phyloP scores from a whole-genome alignment of 2,113 vertebrate species.

The Limnothrissa miodon region DNA sequence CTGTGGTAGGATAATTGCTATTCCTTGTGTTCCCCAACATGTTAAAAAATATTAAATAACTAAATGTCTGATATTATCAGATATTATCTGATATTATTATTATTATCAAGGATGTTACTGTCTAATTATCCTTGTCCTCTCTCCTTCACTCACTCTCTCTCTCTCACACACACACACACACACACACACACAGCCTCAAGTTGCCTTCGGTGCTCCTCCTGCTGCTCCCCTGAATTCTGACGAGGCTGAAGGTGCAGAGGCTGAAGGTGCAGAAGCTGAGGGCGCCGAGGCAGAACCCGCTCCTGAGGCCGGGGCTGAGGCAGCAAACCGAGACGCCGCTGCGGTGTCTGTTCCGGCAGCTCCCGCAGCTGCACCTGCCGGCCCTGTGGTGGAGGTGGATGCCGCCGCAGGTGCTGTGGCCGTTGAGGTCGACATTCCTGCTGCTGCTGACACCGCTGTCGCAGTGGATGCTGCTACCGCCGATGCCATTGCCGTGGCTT shows the following conservation, averaged over 20 bases:
- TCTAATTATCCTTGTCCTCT: not conserved
- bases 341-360: slow-evolving; percentile 4
- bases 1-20: not conserved
- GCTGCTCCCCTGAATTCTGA: slow-evolving; percentile 64
- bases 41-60: not conserved
- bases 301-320: slow-evolving; percentile 35
- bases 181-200: not conserved
- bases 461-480: slow-evolving; percentile 18
- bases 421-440: not conserved
- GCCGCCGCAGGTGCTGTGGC: not conserved
- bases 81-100: no score
- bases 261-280: slow-evolving; percentile 44
- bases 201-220: slow-evolving; percentile 40
- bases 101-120: not conserved
- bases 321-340: slow-evolving; percentile 23
- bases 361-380: not conserved
- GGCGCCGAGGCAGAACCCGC: slow-evolving; percentile 42
- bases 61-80: not conserved
- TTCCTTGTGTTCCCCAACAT: not conserved
- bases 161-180: not conserved
- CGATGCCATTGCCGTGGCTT: slow-evolving; percentile 28
- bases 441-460: slow-evolving; percentile 7
- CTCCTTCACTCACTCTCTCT: not conserved
- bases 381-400: not conserved
- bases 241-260: slow-evolving; percentile 53